Evolutionary conservation across 2,797 vertebrate genomes (phyloP).

Genomic region (Pseudocheirus occidentalis): DNA sequence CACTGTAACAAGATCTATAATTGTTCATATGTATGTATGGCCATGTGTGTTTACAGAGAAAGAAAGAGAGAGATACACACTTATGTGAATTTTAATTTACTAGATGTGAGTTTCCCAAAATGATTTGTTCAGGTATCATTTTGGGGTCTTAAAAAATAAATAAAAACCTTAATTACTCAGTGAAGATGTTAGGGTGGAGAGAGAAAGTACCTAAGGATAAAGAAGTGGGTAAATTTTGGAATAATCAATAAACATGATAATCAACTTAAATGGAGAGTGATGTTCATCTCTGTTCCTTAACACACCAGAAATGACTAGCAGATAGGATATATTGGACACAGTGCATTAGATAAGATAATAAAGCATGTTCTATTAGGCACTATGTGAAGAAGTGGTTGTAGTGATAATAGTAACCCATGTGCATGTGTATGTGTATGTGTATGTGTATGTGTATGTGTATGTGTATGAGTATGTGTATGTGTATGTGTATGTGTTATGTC

Average conservation of each 20-base stretch:
- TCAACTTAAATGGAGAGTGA: not conserved
- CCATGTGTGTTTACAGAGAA: not conserved
- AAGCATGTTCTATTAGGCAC: not conserved
- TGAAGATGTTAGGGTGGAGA: not conserved
- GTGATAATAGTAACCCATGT: not conserved
- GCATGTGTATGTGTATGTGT: too few species aligned
- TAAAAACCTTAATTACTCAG: too few species aligned
- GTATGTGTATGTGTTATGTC: too few species aligned
- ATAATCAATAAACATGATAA: not conserved
- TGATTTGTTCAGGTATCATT: not conserved
- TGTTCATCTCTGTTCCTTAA: not conserved
- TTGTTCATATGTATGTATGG: not conserved
- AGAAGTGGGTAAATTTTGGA: not conserved
- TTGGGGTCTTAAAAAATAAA: too few species aligned
- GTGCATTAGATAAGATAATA: not conserved
- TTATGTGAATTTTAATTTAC: not conserved
- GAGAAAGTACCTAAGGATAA: not conserved
- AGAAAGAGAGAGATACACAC: too few species aligned
- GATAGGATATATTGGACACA: not conserved
- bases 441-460: too few species aligned
- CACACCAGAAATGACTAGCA: not conserved
- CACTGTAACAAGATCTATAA: too few species aligned
- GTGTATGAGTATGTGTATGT: too few species aligned
- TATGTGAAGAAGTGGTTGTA: not conserved
- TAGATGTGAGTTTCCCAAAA: not conserved